Base-by-base conservation (phyloP, 2,888 invertebrate species). In the Hirtodrosophila confusa region DNA sequence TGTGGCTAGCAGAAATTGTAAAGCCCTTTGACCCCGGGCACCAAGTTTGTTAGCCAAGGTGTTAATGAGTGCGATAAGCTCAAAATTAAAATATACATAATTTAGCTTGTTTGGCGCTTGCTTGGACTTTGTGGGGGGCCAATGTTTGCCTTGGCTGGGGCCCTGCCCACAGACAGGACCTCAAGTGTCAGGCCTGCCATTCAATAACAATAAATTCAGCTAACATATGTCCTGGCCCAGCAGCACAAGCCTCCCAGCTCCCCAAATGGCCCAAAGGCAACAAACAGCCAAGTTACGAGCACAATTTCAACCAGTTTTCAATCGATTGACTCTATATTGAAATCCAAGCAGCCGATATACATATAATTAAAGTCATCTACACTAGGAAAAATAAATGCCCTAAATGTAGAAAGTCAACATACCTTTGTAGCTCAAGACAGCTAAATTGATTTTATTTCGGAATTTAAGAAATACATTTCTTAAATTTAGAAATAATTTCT, bases 1-100 rank as follows among this genome's bases (percentile, higher is more conserved):
- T 40, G 12, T 44, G 10, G 2, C 12, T 43, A 31, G 17, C 17
- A 37, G 23, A 57, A 63, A 41, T 83, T 80, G 45, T 74, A 83
- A 80, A 77, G 80, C 47, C 62, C 55, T 66, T 56, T 36, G 17
- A 53, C 70, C 56, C 43, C 44, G n/a, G 39, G 57, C 17, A 9
- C 37, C 39, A 35, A 31, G 54, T 54, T 58, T 60, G 50, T 40
- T 33, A n/a, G 57, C 37, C 62, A 3, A 71, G 77, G 72, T 84
- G 85, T 75, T 83, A 83, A 83, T 83, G 85, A 80, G 85, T 80
- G 84, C 70, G 87, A 86, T 83, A 83, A 86, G 87, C 84, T 63
- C 70, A 45, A 86, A 80, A 83, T 83, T 86, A 86, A 86, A 83
- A 83, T 80, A 86, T 83, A 50, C 70, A 86, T 83, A 80, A 83